Conservation (phyloP, 2,113 vertebrate species). For the Dicerorhinus sumatrensis region DNA sequence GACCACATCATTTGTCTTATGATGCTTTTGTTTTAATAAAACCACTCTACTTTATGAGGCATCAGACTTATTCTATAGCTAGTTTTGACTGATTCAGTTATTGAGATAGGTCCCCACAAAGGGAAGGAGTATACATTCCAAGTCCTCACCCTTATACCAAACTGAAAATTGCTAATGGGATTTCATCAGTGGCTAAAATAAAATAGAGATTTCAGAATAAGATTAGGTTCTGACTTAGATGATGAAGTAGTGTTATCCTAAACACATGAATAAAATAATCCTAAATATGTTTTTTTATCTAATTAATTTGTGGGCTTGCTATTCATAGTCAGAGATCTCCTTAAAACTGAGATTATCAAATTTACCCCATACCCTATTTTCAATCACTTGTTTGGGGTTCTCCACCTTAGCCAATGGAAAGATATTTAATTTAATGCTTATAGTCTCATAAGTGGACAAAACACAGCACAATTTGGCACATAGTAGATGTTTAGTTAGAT, state of each 20-base stretch:
- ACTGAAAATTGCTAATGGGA: neutral
- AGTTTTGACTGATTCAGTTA: neutral
- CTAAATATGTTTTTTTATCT: neutral
- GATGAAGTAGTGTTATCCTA: neutral
- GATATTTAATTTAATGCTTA: neutral
- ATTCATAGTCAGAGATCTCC: neutral
- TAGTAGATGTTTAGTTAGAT: neutral
- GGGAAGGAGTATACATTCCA: neutral
- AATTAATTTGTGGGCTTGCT: neutral
- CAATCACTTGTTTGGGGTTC: neutral
- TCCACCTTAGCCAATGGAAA: neutral
- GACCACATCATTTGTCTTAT: neutral
- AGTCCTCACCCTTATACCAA: neutral
- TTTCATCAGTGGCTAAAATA: neutral
- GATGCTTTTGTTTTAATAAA: neutral
- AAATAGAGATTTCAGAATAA: constrained; percentile 20
- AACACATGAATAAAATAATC: neutral
- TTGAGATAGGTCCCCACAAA: neutral
- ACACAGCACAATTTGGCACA: neutral
- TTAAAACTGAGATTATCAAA: neutral
- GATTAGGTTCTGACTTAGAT: neutral
- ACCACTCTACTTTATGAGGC: neutral
- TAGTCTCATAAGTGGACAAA: neutral
- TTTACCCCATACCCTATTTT: neutral
- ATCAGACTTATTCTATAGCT: neutral